These are phyloP conservation scores for Aphaenogaster ashmeadi DNA, from an alignment of 1,140 invertebrate genomes.

Conservation along the genomic window DNA sequence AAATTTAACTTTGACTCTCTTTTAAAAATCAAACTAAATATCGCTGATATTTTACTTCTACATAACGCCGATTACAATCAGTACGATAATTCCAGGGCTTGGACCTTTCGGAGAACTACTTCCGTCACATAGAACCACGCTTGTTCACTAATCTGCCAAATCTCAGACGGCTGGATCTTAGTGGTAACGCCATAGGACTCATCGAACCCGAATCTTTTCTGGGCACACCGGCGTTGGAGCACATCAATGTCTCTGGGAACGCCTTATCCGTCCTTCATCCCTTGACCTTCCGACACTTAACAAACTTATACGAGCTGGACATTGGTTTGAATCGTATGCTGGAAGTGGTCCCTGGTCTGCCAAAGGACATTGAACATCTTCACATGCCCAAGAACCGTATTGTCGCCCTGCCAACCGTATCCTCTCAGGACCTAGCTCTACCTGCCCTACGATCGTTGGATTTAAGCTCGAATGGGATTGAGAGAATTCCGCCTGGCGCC, in stretches of 20 bases:
- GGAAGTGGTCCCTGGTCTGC: conserved; percentile 91
- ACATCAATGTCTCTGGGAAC: conserved; percentile 93
- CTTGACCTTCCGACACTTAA: conserved; percentile 91
- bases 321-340: conserved; percentile 92
- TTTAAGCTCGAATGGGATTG: conserved; percentile 92
- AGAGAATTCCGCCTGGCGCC: conserved; percentile 90
- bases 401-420: conserved; percentile 88
- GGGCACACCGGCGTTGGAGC: conserved; percentile 91
- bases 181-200: conserved; percentile 91
- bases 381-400: conserved; percentile 92
- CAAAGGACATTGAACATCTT: conserved; percentile 93
- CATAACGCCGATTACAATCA: neutral
- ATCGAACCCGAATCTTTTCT: conserved; percentile 92
- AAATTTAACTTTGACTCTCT: neutral
- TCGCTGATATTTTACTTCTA: neutral
- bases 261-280: conserved; percentile 90
- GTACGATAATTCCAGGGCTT: conserved; percentile 87
- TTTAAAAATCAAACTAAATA: neutral
- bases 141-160: conserved; percentile 92
- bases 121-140: conserved; percentile 90
- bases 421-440: conserved; percentile 90
- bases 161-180: conserved; percentile 92
- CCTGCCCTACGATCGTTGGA: conserved; percentile 92
- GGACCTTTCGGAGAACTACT: conserved; percentile 93
- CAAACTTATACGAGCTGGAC: conserved; percentile 93